These are phyloP conservation scores for Lophotis ruficrista DNA, from an alignment of 2,113 vertebrate species.

Conservation along the genomic window DNA sequence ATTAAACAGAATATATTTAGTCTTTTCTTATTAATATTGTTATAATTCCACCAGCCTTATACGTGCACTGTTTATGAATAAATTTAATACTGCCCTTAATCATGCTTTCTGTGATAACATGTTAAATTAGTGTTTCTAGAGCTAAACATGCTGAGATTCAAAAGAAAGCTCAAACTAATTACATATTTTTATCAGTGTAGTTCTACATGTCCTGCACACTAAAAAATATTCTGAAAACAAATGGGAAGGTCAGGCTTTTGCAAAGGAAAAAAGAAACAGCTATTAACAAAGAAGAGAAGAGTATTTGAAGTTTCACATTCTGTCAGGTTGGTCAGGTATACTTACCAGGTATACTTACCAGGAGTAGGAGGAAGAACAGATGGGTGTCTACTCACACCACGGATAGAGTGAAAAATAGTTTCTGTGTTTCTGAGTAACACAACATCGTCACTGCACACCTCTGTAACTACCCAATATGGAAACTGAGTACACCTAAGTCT, in stretches of 20 bases:
- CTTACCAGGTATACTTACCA: neutral
- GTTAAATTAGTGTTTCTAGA: neutral
- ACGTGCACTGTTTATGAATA: fast-evolving
- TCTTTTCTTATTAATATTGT: neutral
- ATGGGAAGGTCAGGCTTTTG: neutral
- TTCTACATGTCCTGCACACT: neutral
- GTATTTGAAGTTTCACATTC: neutral
- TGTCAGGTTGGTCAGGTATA: neutral
- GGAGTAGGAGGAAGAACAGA: neutral
- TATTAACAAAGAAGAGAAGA: neutral
- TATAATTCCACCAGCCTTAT: neutral
- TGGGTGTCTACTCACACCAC: neutral
- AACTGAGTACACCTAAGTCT: neutral
- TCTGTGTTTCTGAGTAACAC: neutral
- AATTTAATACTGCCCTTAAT: neutral
- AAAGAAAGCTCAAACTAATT: neutral
- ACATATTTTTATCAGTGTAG: neutral
- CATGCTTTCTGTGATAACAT: neutral
- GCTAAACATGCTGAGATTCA: neutral
- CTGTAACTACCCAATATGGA: neutral
- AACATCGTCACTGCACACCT: too few relatives aligned
- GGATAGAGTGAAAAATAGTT: neutral
- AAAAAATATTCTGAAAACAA: neutral
- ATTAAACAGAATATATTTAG: neutral
- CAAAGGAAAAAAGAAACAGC: neutral